A percentile compares a stretch with the other conserved stretches of the same genome.
phyloP scores from a whole-genome alignment of 2,113 vertebrate genomes.

The Chionomys nivalis region DNA sequence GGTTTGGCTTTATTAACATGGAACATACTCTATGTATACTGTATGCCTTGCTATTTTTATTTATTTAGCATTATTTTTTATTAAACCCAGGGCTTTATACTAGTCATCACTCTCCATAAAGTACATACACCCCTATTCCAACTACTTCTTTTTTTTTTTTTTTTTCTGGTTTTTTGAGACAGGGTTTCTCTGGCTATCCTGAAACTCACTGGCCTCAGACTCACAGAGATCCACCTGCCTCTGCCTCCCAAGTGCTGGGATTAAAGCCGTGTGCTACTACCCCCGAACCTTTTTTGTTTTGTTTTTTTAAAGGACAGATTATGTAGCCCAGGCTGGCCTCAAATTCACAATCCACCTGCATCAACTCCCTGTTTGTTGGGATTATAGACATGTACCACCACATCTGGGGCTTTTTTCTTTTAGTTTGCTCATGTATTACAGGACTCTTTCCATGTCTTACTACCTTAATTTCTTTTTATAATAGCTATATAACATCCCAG shows the following conservation, averaged over 20 bases:
- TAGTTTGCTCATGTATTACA: constrained; percentile 37
- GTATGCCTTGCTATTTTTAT: not conserved
- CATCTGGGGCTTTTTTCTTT: not conserved
- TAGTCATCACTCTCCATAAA: not conserved
- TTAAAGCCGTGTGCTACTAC: not conserved
- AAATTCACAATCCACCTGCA: not conserved
- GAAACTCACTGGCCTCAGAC: not conserved
- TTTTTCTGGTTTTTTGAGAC: not conserved
- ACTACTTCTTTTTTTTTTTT: not conserved
- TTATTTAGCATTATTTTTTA: not conserved
- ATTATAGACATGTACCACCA: not conserved
- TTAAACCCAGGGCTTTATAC: not conserved
- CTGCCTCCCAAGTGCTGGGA: not conserved
- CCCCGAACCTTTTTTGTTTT: not conserved
- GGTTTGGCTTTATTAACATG: constrained; percentile 26
- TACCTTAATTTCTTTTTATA: constrained; percentile 52
- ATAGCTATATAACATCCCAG: not conserved
- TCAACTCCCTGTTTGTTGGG: not conserved
- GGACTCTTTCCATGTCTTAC: constrained; percentile 16
- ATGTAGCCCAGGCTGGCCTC: not conserved
- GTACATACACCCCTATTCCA: not conserved
- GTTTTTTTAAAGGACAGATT: not conserved
- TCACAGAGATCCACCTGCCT: not conserved
- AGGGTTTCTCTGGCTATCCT: not conserved
- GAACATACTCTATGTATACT: not conserved